Evolutionary conservation across 2,888 invertebrate species (phyloP), one percentile per base, ranked within the genome.

Genomic region (Allophyes oxyacanthae): DNA sequence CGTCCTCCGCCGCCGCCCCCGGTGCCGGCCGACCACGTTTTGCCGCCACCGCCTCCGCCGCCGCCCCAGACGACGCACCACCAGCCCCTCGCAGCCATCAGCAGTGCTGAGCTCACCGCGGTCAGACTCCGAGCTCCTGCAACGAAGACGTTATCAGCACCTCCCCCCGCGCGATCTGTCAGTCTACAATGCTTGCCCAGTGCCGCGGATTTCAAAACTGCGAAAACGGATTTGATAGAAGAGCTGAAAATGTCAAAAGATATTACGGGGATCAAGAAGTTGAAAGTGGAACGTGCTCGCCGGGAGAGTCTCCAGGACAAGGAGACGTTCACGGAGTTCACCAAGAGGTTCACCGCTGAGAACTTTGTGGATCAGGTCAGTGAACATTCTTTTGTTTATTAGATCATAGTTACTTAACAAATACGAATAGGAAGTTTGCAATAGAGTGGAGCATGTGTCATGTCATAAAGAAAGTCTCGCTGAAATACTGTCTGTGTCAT

Each of bases 161-260:
- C 97, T 6, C 89, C 90, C 0, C 92, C 92, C 0, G 82, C 93
- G 0, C 94, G 97, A 51, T 97, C 97, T 76, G 95, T 97, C 79
- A 97, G 97, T 79, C 94, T 97, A 86, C 96, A 96, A 85, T 96
- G 96, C 76, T 87, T 96, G 34, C 95, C 96, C 53, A 95, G 95
- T 57, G 94, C 95, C 62, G 94, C 92, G 46, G 97, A 97, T 41
- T 97, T 96, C 90, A 94, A 96, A 76, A 95, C 95, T 46, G 97
- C 96, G 66, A 98, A 98, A 88, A 97, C 96, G 25, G 98, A 98
- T 87, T 92, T 99, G 43, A 98, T 99, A 66, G 98, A 98, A 42
- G 99, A 99, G 84, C 91, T 99, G 61, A 98, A 98, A 89, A 96
- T 98, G 94, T 98, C 98, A 40, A 98, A 97, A 87, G 98, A 98